A percentile compares a stretch with the other conserved stretches of the same genome.
phyloP scores from a whole-genome alignment of 2,888 invertebrate genomes.

The Coleophora deauratella region DNA sequence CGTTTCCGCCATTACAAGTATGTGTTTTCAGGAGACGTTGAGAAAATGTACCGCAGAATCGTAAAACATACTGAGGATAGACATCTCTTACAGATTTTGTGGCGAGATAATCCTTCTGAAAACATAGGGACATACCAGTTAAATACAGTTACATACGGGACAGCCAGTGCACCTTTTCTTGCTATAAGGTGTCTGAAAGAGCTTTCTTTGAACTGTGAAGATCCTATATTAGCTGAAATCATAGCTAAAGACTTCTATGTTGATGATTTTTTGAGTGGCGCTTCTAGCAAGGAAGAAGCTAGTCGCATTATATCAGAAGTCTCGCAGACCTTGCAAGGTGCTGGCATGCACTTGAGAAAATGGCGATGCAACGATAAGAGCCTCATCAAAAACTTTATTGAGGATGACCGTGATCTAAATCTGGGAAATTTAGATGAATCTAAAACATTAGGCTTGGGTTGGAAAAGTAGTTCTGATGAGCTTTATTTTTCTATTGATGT shows the following conservation, averaged over 20 bases:
- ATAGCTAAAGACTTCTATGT: conserved; percentile 18
- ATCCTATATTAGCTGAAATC: conserved; percentile 12
- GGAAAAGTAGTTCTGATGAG: conserved; percentile 10
- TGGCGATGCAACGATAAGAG: conserved; percentile 11
- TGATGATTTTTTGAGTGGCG: conserved; percentile 21
- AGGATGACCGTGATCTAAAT: not conserved
- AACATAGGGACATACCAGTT: conserved; percentile 15
- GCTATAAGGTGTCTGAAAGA: conserved; percentile 22
- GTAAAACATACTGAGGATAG: conserved; percentile 15
- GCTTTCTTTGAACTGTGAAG: conserved; percentile 18
- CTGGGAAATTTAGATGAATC: conserved; percentile 5
- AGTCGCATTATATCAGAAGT: conserved; percentile 1
- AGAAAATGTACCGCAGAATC: conserved; percentile 23
- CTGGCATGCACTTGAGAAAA: conserved; percentile 12
- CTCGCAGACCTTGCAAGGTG: conserved; percentile 1
- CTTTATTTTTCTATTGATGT: conserved; percentile 9
- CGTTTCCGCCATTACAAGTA: conserved; percentile 17
- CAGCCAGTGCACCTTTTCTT: too few relatives aligned
- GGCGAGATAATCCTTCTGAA: conserved; percentile 16
- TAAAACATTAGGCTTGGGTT: conserved; percentile 16
- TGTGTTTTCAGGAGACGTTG: conserved; percentile 11
- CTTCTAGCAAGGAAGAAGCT: conserved; percentile 6
- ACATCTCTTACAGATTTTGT: conserved; percentile 23
- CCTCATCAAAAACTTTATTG: not conserved
- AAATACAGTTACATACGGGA: conserved; percentile 15